phyloP scores from a whole-genome alignment of 1,140 invertebrate genomes.

The Druon quercuslanigerum region DNA sequence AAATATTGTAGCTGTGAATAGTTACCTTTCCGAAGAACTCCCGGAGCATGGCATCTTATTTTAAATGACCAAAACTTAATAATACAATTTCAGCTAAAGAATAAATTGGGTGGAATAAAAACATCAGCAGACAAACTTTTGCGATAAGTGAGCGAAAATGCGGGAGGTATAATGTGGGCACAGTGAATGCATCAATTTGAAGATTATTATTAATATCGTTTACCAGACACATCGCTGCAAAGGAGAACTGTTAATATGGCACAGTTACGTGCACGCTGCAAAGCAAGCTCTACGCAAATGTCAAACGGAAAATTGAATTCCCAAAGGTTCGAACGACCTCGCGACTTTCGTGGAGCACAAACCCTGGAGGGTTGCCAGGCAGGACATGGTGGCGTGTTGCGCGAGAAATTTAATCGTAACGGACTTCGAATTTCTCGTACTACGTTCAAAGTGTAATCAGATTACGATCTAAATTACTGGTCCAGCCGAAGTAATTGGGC shows the following conservation, averaged over 20 bases:
- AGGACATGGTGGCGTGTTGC: conserved; percentile 54
- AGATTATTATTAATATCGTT: too few species aligned
- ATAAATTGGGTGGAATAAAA: too few species aligned
- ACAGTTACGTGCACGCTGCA: not conserved
- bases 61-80: too few species aligned
- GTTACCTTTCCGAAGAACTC: too few species aligned
- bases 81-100: too few species aligned
- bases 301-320: conserved; percentile 61
- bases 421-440: conserved; percentile 52
- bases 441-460: conserved; percentile 58
- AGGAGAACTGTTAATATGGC: not conserved
- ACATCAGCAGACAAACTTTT: too few species aligned
- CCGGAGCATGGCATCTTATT: too few species aligned
- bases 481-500: conserved; percentile 59
- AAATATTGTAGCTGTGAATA: too few species aligned
- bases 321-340: conserved; percentile 55
- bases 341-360: conserved; percentile 56
- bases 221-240: too few species aligned
- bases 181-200: too few species aligned
- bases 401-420: conserved; percentile 62
- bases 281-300: conserved; percentile 42
- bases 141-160: too few species aligned
- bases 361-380: conserved; percentile 60
- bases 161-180: too few species aligned
- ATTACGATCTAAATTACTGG: conserved; percentile 61